phyloP scores from a whole-genome alignment of 2,113 vertebrate genomes.

The Xiphophorus maculatus region DNA sequence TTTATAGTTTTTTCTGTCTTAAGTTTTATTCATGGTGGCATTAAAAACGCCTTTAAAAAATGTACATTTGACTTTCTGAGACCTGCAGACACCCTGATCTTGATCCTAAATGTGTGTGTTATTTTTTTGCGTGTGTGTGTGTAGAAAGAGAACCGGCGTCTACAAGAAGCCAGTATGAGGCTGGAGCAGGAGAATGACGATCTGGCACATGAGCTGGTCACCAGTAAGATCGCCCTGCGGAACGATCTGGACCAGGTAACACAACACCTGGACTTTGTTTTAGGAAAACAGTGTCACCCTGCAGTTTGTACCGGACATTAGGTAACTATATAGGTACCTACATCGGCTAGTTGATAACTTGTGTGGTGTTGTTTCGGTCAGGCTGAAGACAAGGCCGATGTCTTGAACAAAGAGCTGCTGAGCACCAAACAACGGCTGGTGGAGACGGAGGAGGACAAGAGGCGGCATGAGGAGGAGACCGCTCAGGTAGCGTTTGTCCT shows the following conservation, averaged over 20 bases:
- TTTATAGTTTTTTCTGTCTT: no score
- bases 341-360: background rate
- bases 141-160: conserved; percentile 95
- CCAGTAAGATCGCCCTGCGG: conserved; percentile 96
- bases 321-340: background rate
- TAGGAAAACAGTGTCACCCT: background rate
- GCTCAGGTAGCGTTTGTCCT: conserved; percentile 84
- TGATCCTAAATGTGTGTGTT: background rate
- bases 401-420: conserved; percentile 96
- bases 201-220: conserved; percentile 96
- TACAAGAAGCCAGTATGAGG: conserved; percentile 98
- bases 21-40: no score
- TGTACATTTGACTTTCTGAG: no score
- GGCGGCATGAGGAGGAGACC: conserved; percentile 94
- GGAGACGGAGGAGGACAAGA: conserved; percentile 96
- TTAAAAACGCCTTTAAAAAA: no score
- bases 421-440: conserved; percentile 94
- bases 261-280: background rate
- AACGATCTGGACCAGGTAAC: conserved; percentile 96
- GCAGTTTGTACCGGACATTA: no score
- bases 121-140: conserved; percentile 11
- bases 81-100: no score
- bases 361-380: conserved; percentile 54
- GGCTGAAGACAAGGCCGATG: conserved; percentile 97
- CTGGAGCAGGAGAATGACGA: conserved; percentile 98